Evolutionary conservation across 2,888 invertebrate species (phyloP).

Genomic region (Cheilosia impressa): DNA sequence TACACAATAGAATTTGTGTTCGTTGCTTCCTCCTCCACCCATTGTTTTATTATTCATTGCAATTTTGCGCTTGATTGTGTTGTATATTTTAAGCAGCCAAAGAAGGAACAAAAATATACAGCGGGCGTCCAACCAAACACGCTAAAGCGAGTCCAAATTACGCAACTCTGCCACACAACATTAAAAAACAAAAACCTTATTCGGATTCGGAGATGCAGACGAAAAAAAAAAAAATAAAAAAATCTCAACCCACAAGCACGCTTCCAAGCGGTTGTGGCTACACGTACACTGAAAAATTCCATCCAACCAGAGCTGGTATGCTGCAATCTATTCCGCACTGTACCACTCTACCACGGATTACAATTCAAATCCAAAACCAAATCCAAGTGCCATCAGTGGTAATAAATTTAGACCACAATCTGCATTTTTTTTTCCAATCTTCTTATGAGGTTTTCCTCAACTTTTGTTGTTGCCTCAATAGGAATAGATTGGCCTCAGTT

Average conservation of each 20-base stretch:
- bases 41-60: conserved; percentile 45
- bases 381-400: conserved; percentile 61
- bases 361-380: conserved; percentile 54
- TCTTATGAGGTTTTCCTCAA: conserved; percentile 7
- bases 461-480: conserved; percentile 3
- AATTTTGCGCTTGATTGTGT: conserved; percentile 68
- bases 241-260: conserved; percentile 61
- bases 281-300: conserved; percentile 43
- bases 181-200: conserved; percentile 55
- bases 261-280: conserved; percentile 29
- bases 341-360: conserved; percentile 41
- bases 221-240: conserved; percentile 27
- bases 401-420: conserved; percentile 67
- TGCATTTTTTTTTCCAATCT: conserved; percentile 56
- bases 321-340: conserved; percentile 56
- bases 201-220: conserved; percentile 53
- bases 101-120: conserved; percentile 24
- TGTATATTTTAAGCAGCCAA: conserved; percentile 18
- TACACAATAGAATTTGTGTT: conserved; percentile 9
- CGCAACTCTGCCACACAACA: conserved; percentile 54
- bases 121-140: conserved; percentile 35
- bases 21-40: conserved; percentile 3
- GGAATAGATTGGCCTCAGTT: conserved; percentile 43
- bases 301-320: conserved; percentile 34
- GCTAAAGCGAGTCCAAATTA: conserved; percentile 45